These are phyloP conservation scores for Pseudachorutes palmiensis DNA, from an alignment of 1,140 invertebrate genomes.

Conservation along the genomic window DNA sequence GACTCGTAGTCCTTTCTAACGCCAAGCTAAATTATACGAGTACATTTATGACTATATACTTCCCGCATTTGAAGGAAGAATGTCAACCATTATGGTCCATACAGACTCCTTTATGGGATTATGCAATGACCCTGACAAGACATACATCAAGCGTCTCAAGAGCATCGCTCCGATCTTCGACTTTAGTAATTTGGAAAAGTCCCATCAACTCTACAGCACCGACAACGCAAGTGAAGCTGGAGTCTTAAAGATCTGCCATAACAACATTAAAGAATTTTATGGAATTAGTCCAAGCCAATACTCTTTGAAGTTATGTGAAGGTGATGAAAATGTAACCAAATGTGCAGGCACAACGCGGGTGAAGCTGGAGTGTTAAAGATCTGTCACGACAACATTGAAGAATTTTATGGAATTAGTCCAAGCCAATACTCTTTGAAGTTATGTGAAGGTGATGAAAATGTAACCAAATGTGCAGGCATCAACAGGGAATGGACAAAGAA, in stretches of 20 bases:
- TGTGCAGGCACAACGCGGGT: not conserved
- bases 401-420: slow-evolving; percentile 1
- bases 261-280: not conserved
- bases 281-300: not conserved
- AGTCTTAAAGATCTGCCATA: not conserved
- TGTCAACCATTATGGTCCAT: not conserved
- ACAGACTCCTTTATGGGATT: not conserved
- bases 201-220: not conserved
- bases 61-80: not conserved
- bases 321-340: no score
- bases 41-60: not conserved
- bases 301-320: not conserved
- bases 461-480: not conserved
- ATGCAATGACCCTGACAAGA: slow-evolving; percentile 2
- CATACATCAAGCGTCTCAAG: not conserved
- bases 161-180: not conserved
- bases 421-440: not conserved
- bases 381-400: not conserved
- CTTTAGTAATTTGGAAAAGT: not conserved
- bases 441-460: not conserved
- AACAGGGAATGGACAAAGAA: not conserved
- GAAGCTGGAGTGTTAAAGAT: not conserved
- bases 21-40: not conserved
- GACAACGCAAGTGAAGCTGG: not conserved
- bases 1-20: not conserved